phyloP scores from a whole-genome alignment of 2,113 vertebrate species.

The Drymodes brunneopygia region DNA sequence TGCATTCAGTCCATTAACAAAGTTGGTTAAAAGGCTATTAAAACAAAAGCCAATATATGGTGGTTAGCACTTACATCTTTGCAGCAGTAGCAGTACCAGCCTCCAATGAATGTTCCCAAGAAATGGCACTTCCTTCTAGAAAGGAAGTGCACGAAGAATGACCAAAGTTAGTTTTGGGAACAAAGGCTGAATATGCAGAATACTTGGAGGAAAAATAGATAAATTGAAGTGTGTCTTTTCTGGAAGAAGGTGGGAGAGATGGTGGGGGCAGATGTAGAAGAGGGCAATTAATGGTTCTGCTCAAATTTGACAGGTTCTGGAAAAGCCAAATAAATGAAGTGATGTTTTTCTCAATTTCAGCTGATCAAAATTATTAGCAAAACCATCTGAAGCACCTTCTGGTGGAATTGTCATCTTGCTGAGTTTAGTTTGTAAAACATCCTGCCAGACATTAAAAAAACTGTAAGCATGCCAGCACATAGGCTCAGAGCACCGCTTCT shows the following conservation, averaged over 20 bases:
- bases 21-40: conserved; percentile 86
- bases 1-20: conserved; percentile 83
- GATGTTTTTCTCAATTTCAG: conserved; percentile 65
- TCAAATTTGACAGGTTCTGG: conserved; percentile 65
- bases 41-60: conserved; percentile 75
- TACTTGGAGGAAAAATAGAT: neutral
- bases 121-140: neutral
- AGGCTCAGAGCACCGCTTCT: conserved; percentile 29
- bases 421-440: conserved; percentile 74
- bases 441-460: conserved; percentile 70
- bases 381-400: conserved; percentile 81
- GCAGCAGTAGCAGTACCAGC: conserved; percentile 16
- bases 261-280: neutral
- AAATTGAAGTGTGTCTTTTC: neutral
- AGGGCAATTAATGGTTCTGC: conserved; percentile 50
- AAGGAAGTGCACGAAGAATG: neutral
- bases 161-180: neutral
- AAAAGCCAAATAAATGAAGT: conserved; percentile 66
- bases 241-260: neutral
- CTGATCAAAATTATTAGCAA: conserved; percentile 76
- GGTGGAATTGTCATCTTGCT: conserved; percentile 75
- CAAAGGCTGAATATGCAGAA: neutral
- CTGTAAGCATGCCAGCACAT: conserved; percentile 60
- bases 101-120: conserved; percentile 26
- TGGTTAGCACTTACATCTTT: conserved; percentile 58